phyloP scores from a whole-genome alignment of 2,113 vertebrate species.

The Silurus glanis region DNA sequence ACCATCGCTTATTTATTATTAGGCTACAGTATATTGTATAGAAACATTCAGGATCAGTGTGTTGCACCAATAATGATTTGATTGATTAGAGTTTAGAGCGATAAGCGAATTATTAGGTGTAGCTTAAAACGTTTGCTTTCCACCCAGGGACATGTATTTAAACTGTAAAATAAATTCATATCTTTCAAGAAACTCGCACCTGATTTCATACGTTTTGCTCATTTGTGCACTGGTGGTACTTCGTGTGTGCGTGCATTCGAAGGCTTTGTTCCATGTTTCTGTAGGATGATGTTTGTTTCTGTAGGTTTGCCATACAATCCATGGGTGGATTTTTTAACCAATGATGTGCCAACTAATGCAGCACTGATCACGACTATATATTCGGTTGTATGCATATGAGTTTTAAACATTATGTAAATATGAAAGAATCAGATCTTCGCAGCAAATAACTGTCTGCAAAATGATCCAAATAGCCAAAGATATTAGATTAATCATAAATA shows the following conservation, averaged over 20 bases:
- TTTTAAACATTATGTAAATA: conserved; percentile 12
- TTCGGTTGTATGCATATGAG: not conserved
- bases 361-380: not conserved
- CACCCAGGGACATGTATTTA: no score
- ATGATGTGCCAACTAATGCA: not conserved
- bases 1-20: not conserved
- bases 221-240: not conserved
- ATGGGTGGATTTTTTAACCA: not conserved
- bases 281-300: not conserved
- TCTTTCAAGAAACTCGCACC: conserved; percentile 83
- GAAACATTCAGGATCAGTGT: not conserved
- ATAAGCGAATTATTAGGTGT: no score
- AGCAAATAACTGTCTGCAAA: not conserved
- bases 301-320: not conserved
- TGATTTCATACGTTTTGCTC: conserved; percentile 43
- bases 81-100: no score
- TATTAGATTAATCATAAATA: not conserved
- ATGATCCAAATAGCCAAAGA: not conserved
- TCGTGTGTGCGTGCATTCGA: not conserved
- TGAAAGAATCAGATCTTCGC: conserved; percentile 4
- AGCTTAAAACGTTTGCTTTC: no score
- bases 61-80: no score
- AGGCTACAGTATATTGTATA: not conserved
- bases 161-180: conserved; percentile 70
- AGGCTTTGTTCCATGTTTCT: not conserved